Base-by-base conservation (phyloP, 2,888 invertebrate species). In the Nephrotoma flavescens region DNA sequence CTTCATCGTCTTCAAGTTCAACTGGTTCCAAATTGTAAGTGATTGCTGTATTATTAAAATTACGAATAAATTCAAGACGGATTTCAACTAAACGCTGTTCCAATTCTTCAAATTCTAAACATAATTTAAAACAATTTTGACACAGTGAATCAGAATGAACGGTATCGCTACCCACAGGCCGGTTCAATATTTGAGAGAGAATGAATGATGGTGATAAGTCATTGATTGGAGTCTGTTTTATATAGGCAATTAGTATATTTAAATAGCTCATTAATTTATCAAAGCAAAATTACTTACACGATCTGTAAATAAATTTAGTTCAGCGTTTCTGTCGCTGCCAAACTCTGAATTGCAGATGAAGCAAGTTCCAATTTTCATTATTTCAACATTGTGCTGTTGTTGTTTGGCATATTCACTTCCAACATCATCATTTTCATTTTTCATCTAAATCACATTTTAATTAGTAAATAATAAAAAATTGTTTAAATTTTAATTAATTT, bases 71-170 rank as follows among this genome's bases (percentile, higher is more conserved):
- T 88, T 94, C 93, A 85, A 90, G 88, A 89, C 93, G 94, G 9
- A 94, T 91, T 89, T 93, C 92, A 5, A 90, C 89, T 87, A 93
- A 93, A 92, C 91, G 91, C 41, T 90, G 91, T 89, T 94, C 92
- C 83, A 94, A 89, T 86, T 93, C 93, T 87, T 95, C 94, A 88
- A 94, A 93, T 90, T 95, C 95, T 31, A 93, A 91, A 86, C 94
- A 93, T 6, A 93, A 89, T 89, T 94, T 94, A 88, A 92, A 93
- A 90, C 96, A 96, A 89, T 95, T 95, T 89, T 94, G 94, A 90
- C 96, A 96, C 2, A 96, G 89, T 19, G 94, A 90, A 86, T 91
- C 91, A 0, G 94, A 93, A 87, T 94, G 94, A 0, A 92, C 92
- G 57, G 90, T 91, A 1, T 93, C 92, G 88, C 93, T 92, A 6